Percentiles rank a stretch among this genome's conserved stretches.
Conservation (phyloP, 2,797 vertebrate species). For the Hydrocynus forskahlii region DNA sequence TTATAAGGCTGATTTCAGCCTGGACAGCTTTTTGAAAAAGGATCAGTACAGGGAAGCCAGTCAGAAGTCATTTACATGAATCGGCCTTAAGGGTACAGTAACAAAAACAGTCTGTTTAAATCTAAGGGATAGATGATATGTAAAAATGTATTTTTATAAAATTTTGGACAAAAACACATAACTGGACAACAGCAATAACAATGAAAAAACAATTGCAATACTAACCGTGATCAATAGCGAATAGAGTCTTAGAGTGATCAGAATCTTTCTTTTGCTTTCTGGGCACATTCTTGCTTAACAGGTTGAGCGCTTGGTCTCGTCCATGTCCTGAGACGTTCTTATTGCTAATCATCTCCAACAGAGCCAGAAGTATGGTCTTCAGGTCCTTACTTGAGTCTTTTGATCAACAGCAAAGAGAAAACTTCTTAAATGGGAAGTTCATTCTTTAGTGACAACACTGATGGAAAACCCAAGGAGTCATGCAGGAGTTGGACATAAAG, state of each 20-base stretch:
- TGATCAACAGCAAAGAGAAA: constrained; percentile 17
- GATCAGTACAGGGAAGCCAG: too few species aligned
- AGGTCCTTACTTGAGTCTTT: constrained; percentile 89
- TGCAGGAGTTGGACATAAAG: too few species aligned
- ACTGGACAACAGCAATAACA: too few species aligned
- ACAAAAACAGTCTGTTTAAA: too few species aligned
- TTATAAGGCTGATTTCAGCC: too few species aligned
- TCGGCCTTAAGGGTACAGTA: too few species aligned
- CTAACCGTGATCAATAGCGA: constrained; percentile 92
- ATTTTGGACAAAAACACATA: too few species aligned
- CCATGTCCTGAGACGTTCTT: constrained; percentile 93
- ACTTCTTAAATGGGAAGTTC: background rate
- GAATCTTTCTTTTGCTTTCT: constrained; percentile 80
- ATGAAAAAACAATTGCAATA: background rate
- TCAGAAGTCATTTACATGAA: too few species aligned
- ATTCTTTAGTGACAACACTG: background rate
- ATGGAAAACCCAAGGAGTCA: background rate
- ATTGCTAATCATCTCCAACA: constrained; percentile 90
- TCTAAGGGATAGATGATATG: too few species aligned
- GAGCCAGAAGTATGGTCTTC: constrained; percentile 83
- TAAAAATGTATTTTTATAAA: too few species aligned
- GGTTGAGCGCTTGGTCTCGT: constrained; percentile 92
- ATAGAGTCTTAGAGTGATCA: constrained; percentile 84
- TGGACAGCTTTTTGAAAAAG: too few species aligned
- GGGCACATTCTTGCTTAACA: constrained; percentile 92